Evolutionary conservation across 2,888 invertebrate species (phyloP).

Genomic region (Odontocolon sp.): DNA sequence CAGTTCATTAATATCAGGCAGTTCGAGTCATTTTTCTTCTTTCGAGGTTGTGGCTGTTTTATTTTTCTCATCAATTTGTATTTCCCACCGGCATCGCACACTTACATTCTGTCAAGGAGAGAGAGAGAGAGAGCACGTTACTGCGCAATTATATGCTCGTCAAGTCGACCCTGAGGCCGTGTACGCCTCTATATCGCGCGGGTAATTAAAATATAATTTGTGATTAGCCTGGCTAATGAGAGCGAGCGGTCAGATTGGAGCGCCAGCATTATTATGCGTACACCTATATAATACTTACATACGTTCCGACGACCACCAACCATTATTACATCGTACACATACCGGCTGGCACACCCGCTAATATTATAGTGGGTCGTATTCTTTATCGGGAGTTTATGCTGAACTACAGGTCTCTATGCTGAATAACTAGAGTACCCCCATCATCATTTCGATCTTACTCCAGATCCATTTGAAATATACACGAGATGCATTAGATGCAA

Average conservation of each 20-base stretch:
- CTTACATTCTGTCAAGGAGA: not conserved
- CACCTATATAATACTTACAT: constrained; percentile 11
- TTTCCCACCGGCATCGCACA: constrained; percentile 17
- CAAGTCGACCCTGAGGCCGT: constrained; percentile 60
- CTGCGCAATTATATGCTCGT: constrained; percentile 69
- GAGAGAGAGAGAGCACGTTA: constrained; percentile 57
- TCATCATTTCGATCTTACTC: constrained; percentile 18
- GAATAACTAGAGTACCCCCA: constrained; percentile 6
- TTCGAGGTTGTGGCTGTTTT: not conserved
- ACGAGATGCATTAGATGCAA: not conserved
- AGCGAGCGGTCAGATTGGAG: constrained; percentile 70
- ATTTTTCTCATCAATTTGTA: constrained; percentile 1
- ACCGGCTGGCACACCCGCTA: constrained; percentile 24
- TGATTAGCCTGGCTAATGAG: constrained; percentile 74
- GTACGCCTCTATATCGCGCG: constrained; percentile 64
- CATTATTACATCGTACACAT: constrained; percentile 64
- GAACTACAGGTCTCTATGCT: not conserved
- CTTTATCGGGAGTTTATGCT: constrained; percentile 37
- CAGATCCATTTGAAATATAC: constrained; percentile 8
- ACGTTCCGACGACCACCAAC: constrained; percentile 63
- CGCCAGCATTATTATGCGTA: constrained; percentile 48
- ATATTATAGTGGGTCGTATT: constrained; percentile 33
- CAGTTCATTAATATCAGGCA: no score
- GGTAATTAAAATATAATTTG: constrained; percentile 76
- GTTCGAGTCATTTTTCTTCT: no score